phyloP scores from a whole-genome alignment of 2,888 invertebrate species.

The Clivina fossor region DNA sequence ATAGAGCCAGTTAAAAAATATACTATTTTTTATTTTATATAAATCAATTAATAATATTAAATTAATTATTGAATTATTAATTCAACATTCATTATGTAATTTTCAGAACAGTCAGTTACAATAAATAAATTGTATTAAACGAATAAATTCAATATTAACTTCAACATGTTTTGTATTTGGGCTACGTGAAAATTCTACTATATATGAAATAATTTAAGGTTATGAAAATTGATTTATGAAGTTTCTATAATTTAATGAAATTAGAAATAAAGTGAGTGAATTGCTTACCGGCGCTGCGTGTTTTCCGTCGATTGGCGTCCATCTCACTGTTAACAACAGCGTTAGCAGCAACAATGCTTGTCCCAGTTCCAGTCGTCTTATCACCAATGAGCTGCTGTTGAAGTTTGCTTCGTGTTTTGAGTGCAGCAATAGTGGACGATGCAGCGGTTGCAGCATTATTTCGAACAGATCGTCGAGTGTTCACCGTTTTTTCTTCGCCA shows the following conservation, averaged over 20 bases:
- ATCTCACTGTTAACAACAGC: neutral
- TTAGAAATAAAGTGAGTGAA: neutral
- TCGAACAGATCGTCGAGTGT: constrained; percentile 50
- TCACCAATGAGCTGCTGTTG: constrained; percentile 42
- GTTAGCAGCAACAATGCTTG: constrained; percentile 3
- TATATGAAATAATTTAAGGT: constrained; percentile 7
- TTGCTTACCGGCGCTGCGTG: constrained; percentile 68
- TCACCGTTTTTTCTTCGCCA: constrained; percentile 43
- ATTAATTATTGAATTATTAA: too few relatives aligned
- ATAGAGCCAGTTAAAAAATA: too few relatives aligned
- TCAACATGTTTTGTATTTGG: too few relatives aligned
- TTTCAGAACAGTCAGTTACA: too few relatives aligned
- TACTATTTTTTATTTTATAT: too few relatives aligned
- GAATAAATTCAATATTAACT: too few relatives aligned
- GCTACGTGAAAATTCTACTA: too few relatives aligned
- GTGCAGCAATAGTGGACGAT: constrained; percentile 42
- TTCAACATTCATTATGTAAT: too few relatives aligned
- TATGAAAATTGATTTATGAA: constrained; percentile 1
- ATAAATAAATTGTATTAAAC: too few relatives aligned
- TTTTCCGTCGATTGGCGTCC: constrained; percentile 57
- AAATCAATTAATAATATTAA: too few relatives aligned
- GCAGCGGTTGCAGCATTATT: constrained; percentile 30
- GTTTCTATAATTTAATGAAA: constrained; percentile 12
- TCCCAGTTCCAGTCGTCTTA: constrained; percentile 20
- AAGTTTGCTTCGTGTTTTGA: constrained; percentile 51